Evolutionary conservation across 1,140 invertebrate species (phyloP), one percentile per base, ranked within the genome.

Genomic region (Tribolium madens): DNA sequence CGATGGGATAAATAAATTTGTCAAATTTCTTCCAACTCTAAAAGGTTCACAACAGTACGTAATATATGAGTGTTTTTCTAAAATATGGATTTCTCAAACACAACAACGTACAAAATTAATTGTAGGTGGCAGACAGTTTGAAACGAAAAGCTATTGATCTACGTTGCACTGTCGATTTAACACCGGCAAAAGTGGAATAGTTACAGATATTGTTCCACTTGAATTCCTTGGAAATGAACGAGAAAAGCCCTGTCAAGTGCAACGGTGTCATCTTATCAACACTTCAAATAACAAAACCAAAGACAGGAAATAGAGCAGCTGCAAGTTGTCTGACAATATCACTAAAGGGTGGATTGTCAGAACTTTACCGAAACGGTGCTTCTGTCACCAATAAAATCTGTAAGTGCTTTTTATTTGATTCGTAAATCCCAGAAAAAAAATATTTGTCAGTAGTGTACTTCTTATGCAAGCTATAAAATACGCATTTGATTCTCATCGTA

Each of bases 261-360:
- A 64, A 64, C 26, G 14, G 57, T 18, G 26, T 9, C 21, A 15
- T 26, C 57, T 64, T 64, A 64, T 64, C 57, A 64, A 64, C 57
- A 64, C 57, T 64, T 64, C 57, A 64, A 64, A 64, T 33, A 64
- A 64, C 57, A 64, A 33, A 64, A 64, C 57, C 57, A 31, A 12
- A 64, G 21, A 31, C 57, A 33, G 57, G 2, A 64, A 64, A 33
- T 13, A 33, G 57, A 64, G 17, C 57, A 64, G 57, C 57, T 64
- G 57, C 57, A 33, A 33, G n/a, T n/a, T 64, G 57, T 64, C 57
- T 13, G 57, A 64, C 57, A 64, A 26, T 18, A 21, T 21, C 15
- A 57, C 36, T 42, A 42, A 42, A 42, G n/a, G 36, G 36, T 42
- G 36, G 36, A 42, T 42, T 42, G 36, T 42, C 36, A 42, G 36